Evolutionary conservation across 2,797 vertebrate genomes (phyloP), one percentile per base, ranked within the genome.

Genomic region (Tadarida brasiliensis): DNA sequence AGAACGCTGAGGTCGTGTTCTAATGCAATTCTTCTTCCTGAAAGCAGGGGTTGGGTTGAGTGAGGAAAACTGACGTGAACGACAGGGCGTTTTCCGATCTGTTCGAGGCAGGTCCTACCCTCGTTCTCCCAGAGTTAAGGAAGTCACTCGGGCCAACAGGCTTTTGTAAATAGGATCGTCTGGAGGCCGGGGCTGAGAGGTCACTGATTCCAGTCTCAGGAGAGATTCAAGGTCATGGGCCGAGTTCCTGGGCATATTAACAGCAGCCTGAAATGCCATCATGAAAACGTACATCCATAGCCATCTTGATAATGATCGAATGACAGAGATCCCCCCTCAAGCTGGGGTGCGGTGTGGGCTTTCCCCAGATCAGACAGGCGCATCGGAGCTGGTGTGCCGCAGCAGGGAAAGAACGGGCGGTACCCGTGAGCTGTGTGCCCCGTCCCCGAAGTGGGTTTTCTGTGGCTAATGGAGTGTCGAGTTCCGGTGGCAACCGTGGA

Each of bases 231-330:
- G 51, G 39, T 77, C 47, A 22, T 39, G 15, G 84, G 71, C 78
- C 82, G 73, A 96, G 39, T 84, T 95, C 96, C 47, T 20, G 89
- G 87, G 77, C 77, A 67, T 30, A 92, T 92, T 74, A 96, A 78
- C 67, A 91, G 59, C 85, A 87, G 59, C 93, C 96, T 61, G 19
- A 84, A 87, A 70, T 91, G 92, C 56, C 26, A 35, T 96, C 77
- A 97, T 92, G 94, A 91, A 96, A 96, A 96, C 88, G 44, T 73
- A 65, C 85, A 73, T 95, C 80, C 26, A 26, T 30, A 92, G 70
- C 90, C 22, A 56, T 7, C 5, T 54, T 65, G 59, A 39, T 19
- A 56, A 87, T 11, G 86, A 97, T 57, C 26, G 87, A 87, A 65
- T 14, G 86, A 94, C 70, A 15, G 51, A 85, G 51, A 63, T 90